Evolutionary conservation across 2,888 invertebrate genomes (phyloP).

Genomic region (Epirrhoe tristata): DNA sequence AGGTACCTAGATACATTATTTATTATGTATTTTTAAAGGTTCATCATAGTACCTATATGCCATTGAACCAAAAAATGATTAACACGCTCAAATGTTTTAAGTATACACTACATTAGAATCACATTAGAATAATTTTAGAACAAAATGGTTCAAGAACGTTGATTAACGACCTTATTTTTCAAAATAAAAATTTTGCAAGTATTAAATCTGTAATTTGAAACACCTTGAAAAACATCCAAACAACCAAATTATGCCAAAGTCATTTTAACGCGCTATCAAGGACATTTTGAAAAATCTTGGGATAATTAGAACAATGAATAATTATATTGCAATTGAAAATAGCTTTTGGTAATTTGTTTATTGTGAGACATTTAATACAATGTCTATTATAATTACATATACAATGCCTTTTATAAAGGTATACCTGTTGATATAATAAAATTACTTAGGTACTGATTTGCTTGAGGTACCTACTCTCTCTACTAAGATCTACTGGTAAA

Average conservation of each 20-base stretch:
- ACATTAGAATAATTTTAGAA: too few species aligned
- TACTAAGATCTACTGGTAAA: too few species aligned
- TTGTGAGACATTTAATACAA: background rate
- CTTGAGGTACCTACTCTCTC: too few species aligned
- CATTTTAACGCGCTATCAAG: background rate
- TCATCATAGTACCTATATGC: too few species aligned
- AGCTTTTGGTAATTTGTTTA: background rate
- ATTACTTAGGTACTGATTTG: too few species aligned
- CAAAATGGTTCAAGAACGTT: background rate
- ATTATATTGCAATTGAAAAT: background rate
- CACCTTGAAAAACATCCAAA: background rate
- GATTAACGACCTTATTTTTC: background rate
- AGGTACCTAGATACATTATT: too few species aligned
- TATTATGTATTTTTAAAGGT: too few species aligned
- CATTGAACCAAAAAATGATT: too few species aligned
- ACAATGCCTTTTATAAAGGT: background rate
- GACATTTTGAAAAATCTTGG: constrained; percentile 1
- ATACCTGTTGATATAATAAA: too few species aligned
- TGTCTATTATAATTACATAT: background rate
- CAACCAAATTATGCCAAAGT: background rate
- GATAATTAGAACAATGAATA: constrained; percentile 3
- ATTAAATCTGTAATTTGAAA: background rate
- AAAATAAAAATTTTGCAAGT: background rate
- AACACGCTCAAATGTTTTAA: too few species aligned
- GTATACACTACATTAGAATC: too few species aligned